Base-by-base conservation (phyloP, 2,113 vertebrate species). In the Eudyptes chrysolophus region DNA sequence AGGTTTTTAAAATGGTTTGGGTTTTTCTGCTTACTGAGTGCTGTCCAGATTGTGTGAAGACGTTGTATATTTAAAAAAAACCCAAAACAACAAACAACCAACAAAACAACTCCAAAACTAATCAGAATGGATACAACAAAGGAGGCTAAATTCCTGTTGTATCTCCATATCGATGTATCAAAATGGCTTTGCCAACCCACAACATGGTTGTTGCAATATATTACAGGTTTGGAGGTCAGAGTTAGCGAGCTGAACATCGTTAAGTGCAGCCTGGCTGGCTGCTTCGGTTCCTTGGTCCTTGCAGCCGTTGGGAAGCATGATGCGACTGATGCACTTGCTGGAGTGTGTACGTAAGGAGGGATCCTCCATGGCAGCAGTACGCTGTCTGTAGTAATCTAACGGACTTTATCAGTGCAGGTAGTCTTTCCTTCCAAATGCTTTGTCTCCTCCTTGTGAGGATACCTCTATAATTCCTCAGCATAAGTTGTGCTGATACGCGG, bases 331-430 rank as follows among this genome's bases (percentile, higher is more conserved):
- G 24, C 3, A 3, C n/a, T 72, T 0, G 2, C 32, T 61, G 60
- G n/a, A 60, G 24, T 6, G 27, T 10, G 10, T 20, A 36, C 0
- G 0, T 36, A 6, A 65, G 82, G 58, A 60, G 27, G 42, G 25
- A 46, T 78, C 15, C 72, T 40, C 17, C 0, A 0, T 34, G 27
- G 17, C 44, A 46, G 60, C 3, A 16, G 7, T 17, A 16, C 1
- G 1, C 20, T 12, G 11, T 40, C 36, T 49, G 42, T 22, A 26
- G 49, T 29, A n/a, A 20, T 68, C 30, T 27, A 25, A 22, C 29
- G 16, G 29, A 10, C 44, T 76, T 75, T 16, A 10, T 66, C 48
- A 40, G 3, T 70, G 13, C 72, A 75, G 74, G 46, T 44, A 26
- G 27, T 82, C 81, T 62, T 87, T 78, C 34, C 44, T 36, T 38